Conservation (phyloP, 2,888 invertebrate genomes). For the Lucinisca nassula region DNA sequence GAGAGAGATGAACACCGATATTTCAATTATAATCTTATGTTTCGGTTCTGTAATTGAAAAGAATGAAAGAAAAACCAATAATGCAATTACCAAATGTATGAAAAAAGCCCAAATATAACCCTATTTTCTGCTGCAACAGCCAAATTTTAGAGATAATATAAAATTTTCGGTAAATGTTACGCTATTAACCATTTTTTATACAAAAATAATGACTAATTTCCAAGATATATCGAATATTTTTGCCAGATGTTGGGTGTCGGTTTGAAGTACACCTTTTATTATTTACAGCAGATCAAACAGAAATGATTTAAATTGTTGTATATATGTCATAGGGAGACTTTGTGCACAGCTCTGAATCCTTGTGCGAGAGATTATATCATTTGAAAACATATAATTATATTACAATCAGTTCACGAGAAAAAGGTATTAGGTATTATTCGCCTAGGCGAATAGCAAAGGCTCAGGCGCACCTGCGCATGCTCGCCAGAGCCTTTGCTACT, state of each 20-base stretch:
- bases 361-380: neutral
- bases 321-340: neutral
- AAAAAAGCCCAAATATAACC: neutral
- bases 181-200: neutral
- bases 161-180: neutral
- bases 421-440: no score
- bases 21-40: neutral
- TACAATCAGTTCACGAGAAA: no score
- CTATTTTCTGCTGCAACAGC: neutral
- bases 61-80: neutral
- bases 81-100: neutral
- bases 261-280: no score
- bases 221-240: neutral
- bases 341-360: neutral
- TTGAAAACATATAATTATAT: no score
- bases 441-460: no score
- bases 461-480: no score
- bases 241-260: neutral
- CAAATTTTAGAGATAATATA: neutral
- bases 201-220: neutral
- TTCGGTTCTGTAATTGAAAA: neutral
- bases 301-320: no score
- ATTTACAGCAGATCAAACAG: no score
- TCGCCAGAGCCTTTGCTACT: no score
- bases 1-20: neutral